Base-by-base conservation (phyloP, 1,140 invertebrate genomes). In the Hyles vespertilio region DNA sequence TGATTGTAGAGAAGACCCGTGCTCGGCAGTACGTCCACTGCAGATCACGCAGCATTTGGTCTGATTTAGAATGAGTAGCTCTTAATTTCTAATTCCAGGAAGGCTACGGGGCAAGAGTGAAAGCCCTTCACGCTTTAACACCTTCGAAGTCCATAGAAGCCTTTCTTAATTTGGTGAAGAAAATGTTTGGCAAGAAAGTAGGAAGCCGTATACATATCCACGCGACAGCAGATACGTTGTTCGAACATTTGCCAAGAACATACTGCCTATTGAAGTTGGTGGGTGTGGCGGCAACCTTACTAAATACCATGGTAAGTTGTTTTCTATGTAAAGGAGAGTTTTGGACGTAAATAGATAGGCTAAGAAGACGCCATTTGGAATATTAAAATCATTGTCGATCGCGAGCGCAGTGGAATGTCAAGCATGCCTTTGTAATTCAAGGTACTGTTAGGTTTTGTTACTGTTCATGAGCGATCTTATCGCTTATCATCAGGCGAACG, bases 61-160 rank as follows among this genome's bases (percentile, higher is more conserved):
- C 22, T 22, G 22, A 22, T 22, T 22, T 2, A 22, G 44, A 8
- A 45, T n/a, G 44, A 32, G 22, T 50, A 11, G 12, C 22, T 7
- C 22, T 10, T 52, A 10, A 52, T 52, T 53, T n/a, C 40, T 53
- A 10, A 43, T 52, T 52, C 7, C 51, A 52, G 51, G n/a, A 55
- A 44, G 53, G 53, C 22, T 55, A 32, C 36, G 65, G 63, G 3
- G 63, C 72, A 57, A 65, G 73, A 40, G 11, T 77, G 32, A 74
- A 77, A 62, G 61, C 44, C 2, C 57, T 77, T 1, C 65, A 73
- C 7, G 3, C 73, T 0, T 5, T 73, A 47, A 62, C 71, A 5
- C 0, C 59, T 8, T 77, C 73, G 6, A 80, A 67, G 51, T 45
- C 65, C 6, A 44, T 74, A 12, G 68, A 76, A 2, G 32, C 67